Percentiles rank a stretch among this genome's conserved stretches.
Conservation (phyloP, 2,888 invertebrate genomes). For the Tipula vernalis region DNA sequence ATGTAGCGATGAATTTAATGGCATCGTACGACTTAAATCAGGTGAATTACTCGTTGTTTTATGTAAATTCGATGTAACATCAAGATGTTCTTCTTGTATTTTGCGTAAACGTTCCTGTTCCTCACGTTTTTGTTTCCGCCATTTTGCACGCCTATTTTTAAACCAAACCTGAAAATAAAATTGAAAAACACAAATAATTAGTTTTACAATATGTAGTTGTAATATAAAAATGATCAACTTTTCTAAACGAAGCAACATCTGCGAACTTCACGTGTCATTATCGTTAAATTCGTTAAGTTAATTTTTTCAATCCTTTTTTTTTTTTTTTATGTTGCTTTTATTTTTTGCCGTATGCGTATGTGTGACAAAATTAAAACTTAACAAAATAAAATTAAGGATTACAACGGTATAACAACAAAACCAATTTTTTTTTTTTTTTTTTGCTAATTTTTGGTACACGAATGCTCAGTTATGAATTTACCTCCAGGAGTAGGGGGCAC, state of each 20-base stretch:
- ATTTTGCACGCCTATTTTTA: conserved; percentile 90
- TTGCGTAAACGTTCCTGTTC: conserved; percentile 71
- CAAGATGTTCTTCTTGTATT: conserved; percentile 59
- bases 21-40: background rate
- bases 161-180: conserved; percentile 77
- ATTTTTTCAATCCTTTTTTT: background rate
- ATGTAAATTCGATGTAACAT: background rate
- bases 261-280: background rate
- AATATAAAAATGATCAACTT: background rate
- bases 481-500: background rate
- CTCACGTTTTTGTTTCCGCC: conserved; percentile 90
- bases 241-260: background rate
- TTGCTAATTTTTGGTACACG: background rate
- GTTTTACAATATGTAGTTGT: background rate
- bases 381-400: background rate
- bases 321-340: background rate
- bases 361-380: background rate
- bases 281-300: background rate
- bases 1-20: conserved; percentile 16
- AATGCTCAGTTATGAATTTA: background rate
- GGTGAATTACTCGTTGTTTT: conserved; percentile 11
- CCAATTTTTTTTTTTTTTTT: background rate
- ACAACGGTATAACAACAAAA: background rate
- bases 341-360: background rate
- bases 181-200: conserved; percentile 17